Evolutionary conservation across 2,113 vertebrate species (phyloP).

Genomic region (Spheniscus mendiculus): DNA sequence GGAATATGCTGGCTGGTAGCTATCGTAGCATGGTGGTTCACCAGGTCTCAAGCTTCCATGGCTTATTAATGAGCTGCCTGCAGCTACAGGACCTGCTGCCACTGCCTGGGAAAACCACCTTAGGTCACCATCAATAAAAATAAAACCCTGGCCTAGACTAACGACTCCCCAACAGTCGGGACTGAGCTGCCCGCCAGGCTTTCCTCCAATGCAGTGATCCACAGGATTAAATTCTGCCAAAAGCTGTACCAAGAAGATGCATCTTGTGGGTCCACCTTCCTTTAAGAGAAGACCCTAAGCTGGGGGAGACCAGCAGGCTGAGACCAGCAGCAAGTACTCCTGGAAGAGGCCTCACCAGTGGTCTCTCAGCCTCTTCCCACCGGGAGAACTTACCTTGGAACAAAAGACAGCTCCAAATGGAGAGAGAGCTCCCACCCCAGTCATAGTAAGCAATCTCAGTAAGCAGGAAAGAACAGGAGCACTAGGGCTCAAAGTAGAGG

Average conservation of each 20-base stretch:
- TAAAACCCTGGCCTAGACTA: background rate
- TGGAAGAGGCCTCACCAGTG: background rate
- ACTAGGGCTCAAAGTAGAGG: background rate
- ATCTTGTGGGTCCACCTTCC: background rate
- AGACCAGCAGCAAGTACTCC: background rate
- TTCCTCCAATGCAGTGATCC: background rate
- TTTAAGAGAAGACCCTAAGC: background rate
- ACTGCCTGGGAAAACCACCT: background rate
- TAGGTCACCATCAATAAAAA: background rate
- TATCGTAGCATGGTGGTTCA: background rate
- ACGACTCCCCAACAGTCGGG: background rate
- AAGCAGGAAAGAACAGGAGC: background rate
- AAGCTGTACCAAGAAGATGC: background rate
- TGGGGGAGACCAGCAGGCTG: background rate
- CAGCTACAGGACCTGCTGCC: background rate
- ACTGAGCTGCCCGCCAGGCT: background rate
- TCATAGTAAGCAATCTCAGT: background rate
- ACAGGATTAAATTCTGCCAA: background rate
- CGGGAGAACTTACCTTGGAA: slow-evolving; percentile 57
- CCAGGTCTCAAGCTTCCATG: background rate
- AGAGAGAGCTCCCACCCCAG: slow-evolving; percentile 43
- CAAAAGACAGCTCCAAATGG: slow-evolving; percentile 13
- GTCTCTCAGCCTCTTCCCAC: background rate
- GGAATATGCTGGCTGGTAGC: background rate
- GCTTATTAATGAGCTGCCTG: background rate